phyloP scores from a whole-genome alignment of 2,797 vertebrate genomes.

The Ctenosaura bakeri region DNA sequence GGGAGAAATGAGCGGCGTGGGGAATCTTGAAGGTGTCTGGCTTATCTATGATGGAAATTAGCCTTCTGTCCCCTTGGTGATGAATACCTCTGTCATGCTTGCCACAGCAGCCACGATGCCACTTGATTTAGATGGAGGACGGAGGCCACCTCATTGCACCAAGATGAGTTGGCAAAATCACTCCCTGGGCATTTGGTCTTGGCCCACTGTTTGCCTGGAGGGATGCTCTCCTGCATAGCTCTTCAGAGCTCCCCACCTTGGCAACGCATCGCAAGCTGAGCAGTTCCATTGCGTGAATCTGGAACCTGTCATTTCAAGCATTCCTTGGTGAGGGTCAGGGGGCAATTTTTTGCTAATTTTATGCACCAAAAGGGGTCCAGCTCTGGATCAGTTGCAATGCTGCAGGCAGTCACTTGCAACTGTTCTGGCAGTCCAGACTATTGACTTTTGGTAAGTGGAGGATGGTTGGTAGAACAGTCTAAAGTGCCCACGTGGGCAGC shows the following conservation, averaged over 20 bases:
- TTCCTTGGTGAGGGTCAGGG: background rate
- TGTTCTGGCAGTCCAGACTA: too few relatives aligned
- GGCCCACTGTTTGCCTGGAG: background rate
- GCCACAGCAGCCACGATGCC: background rate
- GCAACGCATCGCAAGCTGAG: too few relatives aligned
- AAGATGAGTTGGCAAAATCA: background rate
- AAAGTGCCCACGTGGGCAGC: background rate
- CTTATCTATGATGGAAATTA: background rate
- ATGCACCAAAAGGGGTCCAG: too few relatives aligned
- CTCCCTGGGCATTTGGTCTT: background rate
- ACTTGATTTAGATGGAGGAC: background rate
- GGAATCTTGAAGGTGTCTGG: slow-evolving; percentile 18
- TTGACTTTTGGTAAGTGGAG: background rate
- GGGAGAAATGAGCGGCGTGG: slow-evolving; percentile 65
- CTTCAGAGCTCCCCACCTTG: background rate
- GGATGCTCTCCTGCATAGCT: background rate
- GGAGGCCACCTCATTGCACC: background rate
- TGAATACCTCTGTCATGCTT: too few relatives aligned
- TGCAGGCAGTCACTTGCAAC: rapidly evolving
- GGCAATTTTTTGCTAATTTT: too few relatives aligned
- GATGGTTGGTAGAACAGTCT: too few relatives aligned
- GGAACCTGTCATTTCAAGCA: background rate
- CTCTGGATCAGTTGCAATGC: too few relatives aligned
- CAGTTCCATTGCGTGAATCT: background rate
- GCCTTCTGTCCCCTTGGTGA: background rate